Conservation (phyloP, 2,888 invertebrate genomes). For the Phengaris alcon region DNA sequence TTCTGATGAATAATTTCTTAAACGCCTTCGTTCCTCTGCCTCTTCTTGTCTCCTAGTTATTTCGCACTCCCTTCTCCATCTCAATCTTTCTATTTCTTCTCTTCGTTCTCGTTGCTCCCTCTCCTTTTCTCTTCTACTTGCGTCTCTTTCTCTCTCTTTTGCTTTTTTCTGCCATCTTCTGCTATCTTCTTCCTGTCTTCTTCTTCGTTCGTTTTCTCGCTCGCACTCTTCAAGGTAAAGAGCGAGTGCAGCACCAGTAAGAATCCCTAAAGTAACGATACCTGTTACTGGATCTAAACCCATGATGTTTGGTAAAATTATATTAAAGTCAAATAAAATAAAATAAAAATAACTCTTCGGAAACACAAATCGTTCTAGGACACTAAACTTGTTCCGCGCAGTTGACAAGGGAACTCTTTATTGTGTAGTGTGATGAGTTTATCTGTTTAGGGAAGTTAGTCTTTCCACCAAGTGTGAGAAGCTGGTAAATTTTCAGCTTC, state of each 20-base stretch:
- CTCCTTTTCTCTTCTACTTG: neutral
- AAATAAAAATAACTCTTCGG: too few species aligned
- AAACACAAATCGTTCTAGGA: too few species aligned
- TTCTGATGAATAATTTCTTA: neutral
- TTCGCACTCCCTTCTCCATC: neutral
- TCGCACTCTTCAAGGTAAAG: neutral
- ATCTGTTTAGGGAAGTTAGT: neutral
- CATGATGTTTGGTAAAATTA: neutral
- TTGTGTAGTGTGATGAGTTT: neutral
- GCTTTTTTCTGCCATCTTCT: neutral
- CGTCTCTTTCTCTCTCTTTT: neutral
- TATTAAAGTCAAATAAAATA: too few species aligned
- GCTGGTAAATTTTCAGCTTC: constrained; percentile 28
- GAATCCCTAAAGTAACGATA: neutral
- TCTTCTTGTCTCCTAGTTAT: neutral
- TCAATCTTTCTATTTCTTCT: neutral
- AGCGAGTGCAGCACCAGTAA: neutral
- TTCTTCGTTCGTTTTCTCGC: neutral
- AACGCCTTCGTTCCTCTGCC: neutral
- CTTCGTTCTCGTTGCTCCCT: neutral
- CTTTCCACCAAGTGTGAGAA: constrained; percentile 26
- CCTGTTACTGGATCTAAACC: neutral
- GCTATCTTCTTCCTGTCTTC: neutral
- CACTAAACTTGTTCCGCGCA: neutral
- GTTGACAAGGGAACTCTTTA: neutral